Base-by-base conservation (phyloP, 2,797 vertebrate genomes). In the Xenopus petersii region DNA sequence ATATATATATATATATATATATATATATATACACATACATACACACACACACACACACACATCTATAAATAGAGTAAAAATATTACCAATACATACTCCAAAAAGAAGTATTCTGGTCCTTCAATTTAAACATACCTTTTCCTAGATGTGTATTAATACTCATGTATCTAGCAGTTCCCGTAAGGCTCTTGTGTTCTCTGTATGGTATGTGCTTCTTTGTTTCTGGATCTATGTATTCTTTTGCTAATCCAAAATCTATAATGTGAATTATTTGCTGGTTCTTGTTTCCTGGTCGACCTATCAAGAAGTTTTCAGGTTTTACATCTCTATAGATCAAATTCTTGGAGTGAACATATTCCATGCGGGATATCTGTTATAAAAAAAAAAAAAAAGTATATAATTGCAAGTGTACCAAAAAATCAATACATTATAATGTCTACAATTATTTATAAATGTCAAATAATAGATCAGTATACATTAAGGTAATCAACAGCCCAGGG, bases 121-220 rank as follows among this genome's bases (percentile, higher is more conserved):
- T 12, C 11, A 51, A 12, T 2, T 51, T 10, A 51, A 12, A 88
- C 89, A 1, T 91, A 98, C 95, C 95, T 95, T 97, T 98, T 79
- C 95, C 95, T 89, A 97, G 89, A 85, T 98, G 95, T 16, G 96
- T 98, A 79, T 97, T 96, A 88, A 98, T 97, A 89, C 95, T 96
- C 96, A 98, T 98, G 74, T 97, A 98, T 89, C 95, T 91, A 66
- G 96, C 96, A 17, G 96, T 98, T 88, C 96, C 96, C 33, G 96
- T 98, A 88, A 98, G 94, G 86, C 95, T 98, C 90, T 98, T 98
- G 89, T 98, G 96, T 88, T 98, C 96, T 86, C 95, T 90, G 87
- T 98, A 98, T 0, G 94, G 95, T 94, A 98, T 97, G 88, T 98
- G 96, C 88, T 98, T 95, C 89, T 96, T 97, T 82, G 95, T 98